A percentile compares a stretch with the other conserved stretches of the same genome.
Conservation (phyloP, 2,797 vertebrate genomes). For the Rhinophrynus dorsalis region DNA sequence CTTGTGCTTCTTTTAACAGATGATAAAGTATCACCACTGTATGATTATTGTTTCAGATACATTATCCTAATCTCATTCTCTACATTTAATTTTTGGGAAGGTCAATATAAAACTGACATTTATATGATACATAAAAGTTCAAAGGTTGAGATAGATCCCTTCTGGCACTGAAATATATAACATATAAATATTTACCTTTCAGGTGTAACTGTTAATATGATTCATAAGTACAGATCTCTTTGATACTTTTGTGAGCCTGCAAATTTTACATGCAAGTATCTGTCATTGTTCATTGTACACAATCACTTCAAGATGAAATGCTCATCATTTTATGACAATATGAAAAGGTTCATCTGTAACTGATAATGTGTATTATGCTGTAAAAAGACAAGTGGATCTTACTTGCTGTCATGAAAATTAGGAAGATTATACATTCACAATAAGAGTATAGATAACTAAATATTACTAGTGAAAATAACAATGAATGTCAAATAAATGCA, state of each 20-base stretch:
- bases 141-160: slow-evolving; percentile 11
- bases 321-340: background rate
- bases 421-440: background rate
- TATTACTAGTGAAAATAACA: no score
- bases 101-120: slow-evolving; percentile 24
- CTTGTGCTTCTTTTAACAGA: background rate
- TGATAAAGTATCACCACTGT: background rate
- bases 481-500: no score
- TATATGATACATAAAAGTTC: slow-evolving; percentile 11
- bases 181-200: slow-evolving; percentile 26
- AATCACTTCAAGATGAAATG: background rate
- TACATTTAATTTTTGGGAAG: slow-evolving; percentile 18
- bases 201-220: slow-evolving; percentile 6
- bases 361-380: background rate
- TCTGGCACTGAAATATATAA: background rate
- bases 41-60: background rate
- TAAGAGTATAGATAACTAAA: background rate
- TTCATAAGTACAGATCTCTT: slow-evolving; percentile 13
- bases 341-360: no score
- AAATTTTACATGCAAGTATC: background rate
- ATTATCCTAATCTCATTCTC: background rate
- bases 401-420: background rate
- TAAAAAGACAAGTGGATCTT: background rate
- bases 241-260: slow-evolving; percentile 17
- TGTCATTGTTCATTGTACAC: background rate